These are phyloP conservation scores for Trichogramma dendrolimi DNA, from an alignment of 2,888 invertebrate species.

Conservation along the genomic window DNA sequence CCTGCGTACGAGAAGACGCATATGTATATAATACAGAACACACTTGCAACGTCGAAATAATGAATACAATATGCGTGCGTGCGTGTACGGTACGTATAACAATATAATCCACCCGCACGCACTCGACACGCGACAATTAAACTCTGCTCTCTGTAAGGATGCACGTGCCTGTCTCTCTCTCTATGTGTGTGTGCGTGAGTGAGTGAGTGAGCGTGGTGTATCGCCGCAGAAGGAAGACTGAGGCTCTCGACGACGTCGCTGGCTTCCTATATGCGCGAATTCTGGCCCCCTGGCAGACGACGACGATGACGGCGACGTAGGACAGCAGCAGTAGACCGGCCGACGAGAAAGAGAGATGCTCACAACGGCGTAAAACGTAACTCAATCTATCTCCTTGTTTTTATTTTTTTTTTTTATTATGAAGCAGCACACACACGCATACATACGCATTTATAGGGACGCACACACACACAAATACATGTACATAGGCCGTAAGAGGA, in stretches of 20 bases:
- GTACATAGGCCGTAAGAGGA: slow-evolving; percentile 18
- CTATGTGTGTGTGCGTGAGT: slow-evolving; percentile 8
- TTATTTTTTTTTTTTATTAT: neutral
- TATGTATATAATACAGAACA: too few species aligned
- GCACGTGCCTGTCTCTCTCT: too few species aligned
- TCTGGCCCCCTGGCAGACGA: slow-evolving; percentile 48
- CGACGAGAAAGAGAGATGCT: too few species aligned
- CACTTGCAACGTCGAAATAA: too few species aligned
- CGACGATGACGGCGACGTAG: too few species aligned
- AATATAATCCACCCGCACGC: neutral
- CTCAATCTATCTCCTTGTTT: slow-evolving; percentile 41
- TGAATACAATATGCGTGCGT: too few species aligned
- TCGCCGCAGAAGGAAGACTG: slow-evolving; percentile 40
- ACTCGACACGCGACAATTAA: neutral
- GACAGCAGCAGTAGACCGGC: too few species aligned
- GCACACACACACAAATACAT: neutral
- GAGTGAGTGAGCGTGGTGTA: slow-evolving; percentile 46
- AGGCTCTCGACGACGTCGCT: slow-evolving; percentile 48
- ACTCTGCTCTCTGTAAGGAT: slow-evolving; percentile 32
- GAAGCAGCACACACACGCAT: neutral
- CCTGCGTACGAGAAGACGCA: too few species aligned
- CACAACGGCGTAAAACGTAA: slow-evolving; percentile 48
- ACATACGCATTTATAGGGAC: neutral
- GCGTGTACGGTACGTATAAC: neutral
- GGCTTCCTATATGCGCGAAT: slow-evolving; percentile 53